Conservation (phyloP, 2,113 vertebrate genomes). For the Cheirogaleus medius region DNA sequence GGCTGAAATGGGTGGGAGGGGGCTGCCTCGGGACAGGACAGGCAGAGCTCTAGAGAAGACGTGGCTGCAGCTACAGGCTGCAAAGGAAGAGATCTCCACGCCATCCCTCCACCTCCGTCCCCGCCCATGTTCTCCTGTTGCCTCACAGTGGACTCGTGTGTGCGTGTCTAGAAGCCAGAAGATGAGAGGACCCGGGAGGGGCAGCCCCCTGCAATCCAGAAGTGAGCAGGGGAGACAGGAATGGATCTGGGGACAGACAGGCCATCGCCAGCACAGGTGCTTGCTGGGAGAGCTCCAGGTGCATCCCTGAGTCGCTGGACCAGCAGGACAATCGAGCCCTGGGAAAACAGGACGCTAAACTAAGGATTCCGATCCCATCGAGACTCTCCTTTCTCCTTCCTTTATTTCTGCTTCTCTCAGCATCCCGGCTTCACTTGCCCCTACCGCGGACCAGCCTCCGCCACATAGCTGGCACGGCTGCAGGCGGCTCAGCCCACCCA, state of each 20-base stretch:
- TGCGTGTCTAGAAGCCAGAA: not conserved
- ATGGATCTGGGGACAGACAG: not conserved
- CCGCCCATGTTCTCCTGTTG: fast-evolving
- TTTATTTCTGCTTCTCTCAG: not conserved
- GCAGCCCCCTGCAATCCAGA: not conserved
- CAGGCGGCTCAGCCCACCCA: too few relatives aligned
- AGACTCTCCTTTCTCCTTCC: fast-evolving
- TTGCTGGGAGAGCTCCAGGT: not conserved
- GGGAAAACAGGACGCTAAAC: too few relatives aligned
- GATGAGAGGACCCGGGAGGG: too few relatives aligned
- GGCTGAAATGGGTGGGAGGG: too few relatives aligned
- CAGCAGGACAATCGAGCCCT: not conserved
- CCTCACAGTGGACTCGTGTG: fast-evolving
- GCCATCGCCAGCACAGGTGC: not conserved
- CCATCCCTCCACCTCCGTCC: fast-evolving
- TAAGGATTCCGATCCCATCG: not conserved
- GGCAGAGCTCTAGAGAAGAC: not conserved
- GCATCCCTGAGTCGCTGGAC: fast-evolving
- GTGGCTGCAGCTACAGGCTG: not conserved
- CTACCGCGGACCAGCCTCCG: too few relatives aligned
- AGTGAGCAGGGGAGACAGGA: not conserved
- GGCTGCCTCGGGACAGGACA: too few relatives aligned
- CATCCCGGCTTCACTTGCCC: fast-evolving
- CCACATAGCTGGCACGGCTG: fast-evolving
- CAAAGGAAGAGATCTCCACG: fast-evolving